Percentiles rank a stretch among this genome's conserved stretches.
These are phyloP conservation scores for Yoshiicerus persimilis DNA, from an alignment of 1,140 invertebrate species.

Conservation along the genomic window DNA sequence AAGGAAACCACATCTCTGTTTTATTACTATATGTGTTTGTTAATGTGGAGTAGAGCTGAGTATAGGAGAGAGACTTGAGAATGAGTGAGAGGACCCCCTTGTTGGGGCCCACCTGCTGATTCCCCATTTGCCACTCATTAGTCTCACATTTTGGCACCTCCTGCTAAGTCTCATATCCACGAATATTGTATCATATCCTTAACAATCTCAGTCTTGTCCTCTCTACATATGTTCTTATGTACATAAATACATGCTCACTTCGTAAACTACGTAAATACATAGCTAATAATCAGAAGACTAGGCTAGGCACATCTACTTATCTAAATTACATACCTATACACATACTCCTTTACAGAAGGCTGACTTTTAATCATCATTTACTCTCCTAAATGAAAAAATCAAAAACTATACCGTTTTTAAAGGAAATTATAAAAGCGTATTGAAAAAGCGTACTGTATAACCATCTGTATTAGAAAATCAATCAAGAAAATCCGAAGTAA, in stretches of 20 bases:
- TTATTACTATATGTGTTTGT: neutral
- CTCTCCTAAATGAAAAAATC: neutral
- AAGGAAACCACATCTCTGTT: neutral
- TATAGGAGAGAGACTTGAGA: neutral
- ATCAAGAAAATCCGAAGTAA: conserved; percentile 23
- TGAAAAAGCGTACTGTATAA: too few relatives aligned
- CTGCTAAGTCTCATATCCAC: conserved; percentile 28
- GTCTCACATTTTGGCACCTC: conserved; percentile 43
- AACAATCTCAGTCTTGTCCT: neutral
- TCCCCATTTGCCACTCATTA: conserved; percentile 46
- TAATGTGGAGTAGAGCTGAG: neutral
- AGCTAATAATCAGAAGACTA: neutral
- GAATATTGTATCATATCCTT: conserved; percentile 16
- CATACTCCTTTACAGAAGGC: neutral
- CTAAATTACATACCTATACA: neutral
- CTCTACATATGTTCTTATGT: neutral
- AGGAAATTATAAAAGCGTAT: too few relatives aligned
- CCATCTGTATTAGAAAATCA: too few relatives aligned
- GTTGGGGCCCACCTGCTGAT: conserved; percentile 36
- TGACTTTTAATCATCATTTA: neutral
- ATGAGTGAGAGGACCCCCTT: conserved; percentile 32
- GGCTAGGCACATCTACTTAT: neutral
- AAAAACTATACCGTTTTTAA: too few relatives aligned
- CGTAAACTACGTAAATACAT: neutral
- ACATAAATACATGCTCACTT: neutral